These are phyloP conservation scores for Petrocephalus schoutedeni DNA, from an alignment of 2,797 vertebrate genomes.

Conservation along the genomic window DNA sequence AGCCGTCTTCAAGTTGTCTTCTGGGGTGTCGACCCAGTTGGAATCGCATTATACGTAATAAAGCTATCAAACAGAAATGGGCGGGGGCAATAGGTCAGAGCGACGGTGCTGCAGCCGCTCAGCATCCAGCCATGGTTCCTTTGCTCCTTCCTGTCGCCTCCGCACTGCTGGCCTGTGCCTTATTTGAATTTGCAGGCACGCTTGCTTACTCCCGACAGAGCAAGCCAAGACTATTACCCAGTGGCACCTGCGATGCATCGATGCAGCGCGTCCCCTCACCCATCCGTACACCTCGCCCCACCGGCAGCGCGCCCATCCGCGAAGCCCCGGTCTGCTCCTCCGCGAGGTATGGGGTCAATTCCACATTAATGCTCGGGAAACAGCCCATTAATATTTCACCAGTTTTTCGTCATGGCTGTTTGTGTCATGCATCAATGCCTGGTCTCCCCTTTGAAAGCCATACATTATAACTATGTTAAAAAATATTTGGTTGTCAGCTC, in stretches of 20 bases:
- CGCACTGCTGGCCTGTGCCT: background rate
- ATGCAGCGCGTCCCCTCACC: no score
- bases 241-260: background rate
- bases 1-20: background rate
- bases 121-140: background rate
- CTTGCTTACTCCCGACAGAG: background rate
- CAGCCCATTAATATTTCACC: slow-evolving; percentile 96
- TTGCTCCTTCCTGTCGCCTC: background rate
- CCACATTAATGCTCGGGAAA: slow-evolving; percentile 73
- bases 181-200: background rate
- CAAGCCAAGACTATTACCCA: background rate
- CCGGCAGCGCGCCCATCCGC: background rate
- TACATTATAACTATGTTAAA: slow-evolving; percentile 99
- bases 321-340: slow-evolving; percentile 15
- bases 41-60: background rate
- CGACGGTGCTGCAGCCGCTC: background rate
- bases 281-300: background rate
- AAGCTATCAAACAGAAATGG: background rate
- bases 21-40: background rate
- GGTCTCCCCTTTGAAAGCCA: slow-evolving; percentile 87
- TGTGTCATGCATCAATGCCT: slow-evolving; percentile 96
- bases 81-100: background rate
- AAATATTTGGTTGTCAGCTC: slow-evolving; percentile 99
- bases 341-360: slow-evolving; percentile 73
- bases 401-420: slow-evolving; percentile 76